phyloP scores from a whole-genome alignment of 1,140 invertebrate genomes.

The Micrasema longulum region DNA sequence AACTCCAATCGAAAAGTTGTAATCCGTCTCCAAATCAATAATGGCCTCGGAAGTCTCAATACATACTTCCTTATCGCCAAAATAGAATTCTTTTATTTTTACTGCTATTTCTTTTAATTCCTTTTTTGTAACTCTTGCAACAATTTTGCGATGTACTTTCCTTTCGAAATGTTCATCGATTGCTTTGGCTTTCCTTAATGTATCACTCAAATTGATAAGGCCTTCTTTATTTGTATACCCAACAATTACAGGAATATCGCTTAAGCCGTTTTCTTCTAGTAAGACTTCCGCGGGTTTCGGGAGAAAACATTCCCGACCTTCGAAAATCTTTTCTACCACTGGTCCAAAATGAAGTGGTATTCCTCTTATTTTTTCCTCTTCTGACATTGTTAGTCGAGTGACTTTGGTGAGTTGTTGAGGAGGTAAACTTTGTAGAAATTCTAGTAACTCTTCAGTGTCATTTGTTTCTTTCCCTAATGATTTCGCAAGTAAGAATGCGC shows the following conservation, averaged over 20 bases:
- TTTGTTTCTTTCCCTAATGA: slow-evolving; percentile 63
- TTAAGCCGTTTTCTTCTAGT: slow-evolving; percentile 60
- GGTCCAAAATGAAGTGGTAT: slow-evolving; percentile 63
- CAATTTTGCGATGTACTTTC: slow-evolving; percentile 60
- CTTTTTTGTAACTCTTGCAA: slow-evolving; percentile 51
- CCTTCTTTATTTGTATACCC: slow-evolving; percentile 75
- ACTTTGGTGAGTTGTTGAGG: slow-evolving; percentile 60
- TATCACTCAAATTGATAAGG: slow-evolving; percentile 59
- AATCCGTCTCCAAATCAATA: slow-evolving; percentile 62
- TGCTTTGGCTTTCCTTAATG: slow-evolving; percentile 57
- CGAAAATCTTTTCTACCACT: slow-evolving; percentile 61
- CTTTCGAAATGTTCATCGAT: slow-evolving; percentile 59
- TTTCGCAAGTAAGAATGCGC: slow-evolving; percentile 61
- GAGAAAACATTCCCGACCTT: slow-evolving; percentile 60
- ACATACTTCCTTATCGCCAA: slow-evolving; percentile 59
- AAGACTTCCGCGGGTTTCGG: slow-evolving; percentile 59
- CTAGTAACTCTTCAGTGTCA: slow-evolving; percentile 60
- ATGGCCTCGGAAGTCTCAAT: slow-evolving; percentile 57
- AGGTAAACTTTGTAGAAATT: slow-evolving; percentile 64
- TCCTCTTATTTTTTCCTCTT: slow-evolving; percentile 59
- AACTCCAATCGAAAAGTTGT: slow-evolving; percentile 58
- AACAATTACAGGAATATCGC: slow-evolving; percentile 71
- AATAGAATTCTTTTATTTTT: slow-evolving; percentile 66
- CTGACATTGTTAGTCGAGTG: slow-evolving; percentile 56
- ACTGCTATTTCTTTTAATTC: slow-evolving; percentile 59